phyloP scores from a whole-genome alignment of 2,113 vertebrate genomes.

The Triplophysa siluroides region DNA sequence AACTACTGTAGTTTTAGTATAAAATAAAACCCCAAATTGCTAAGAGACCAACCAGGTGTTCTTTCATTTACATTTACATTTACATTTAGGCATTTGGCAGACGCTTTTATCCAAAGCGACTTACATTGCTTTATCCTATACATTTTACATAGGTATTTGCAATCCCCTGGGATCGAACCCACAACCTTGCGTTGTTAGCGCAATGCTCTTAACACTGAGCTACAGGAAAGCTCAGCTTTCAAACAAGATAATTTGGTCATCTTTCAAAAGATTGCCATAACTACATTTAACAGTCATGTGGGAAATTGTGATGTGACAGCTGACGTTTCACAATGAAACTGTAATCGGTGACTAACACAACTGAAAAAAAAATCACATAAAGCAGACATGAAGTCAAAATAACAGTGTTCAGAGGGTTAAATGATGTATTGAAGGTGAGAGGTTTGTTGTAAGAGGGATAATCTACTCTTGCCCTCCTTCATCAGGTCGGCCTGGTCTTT shows the following conservation, averaged over 20 bases:
- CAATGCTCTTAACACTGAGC: too few relatives aligned
- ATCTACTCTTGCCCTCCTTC: background rate
- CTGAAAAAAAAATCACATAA: slow-evolving; percentile 4
- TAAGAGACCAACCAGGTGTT: background rate
- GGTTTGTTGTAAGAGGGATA: background rate
- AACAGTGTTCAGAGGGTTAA: background rate
- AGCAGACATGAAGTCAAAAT: slow-evolving; percentile 1
- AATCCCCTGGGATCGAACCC: too few relatives aligned
- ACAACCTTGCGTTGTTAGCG: too few relatives aligned
- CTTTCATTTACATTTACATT: too few relatives aligned
- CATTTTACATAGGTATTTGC: too few relatives aligned
- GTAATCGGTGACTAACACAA: background rate
- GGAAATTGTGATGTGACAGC: slow-evolving; percentile 7
- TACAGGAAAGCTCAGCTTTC: too few relatives aligned
- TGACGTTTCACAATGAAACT: background rate
- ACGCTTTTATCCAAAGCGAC: too few relatives aligned
- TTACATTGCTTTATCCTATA: too few relatives aligned
- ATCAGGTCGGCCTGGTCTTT: background rate
- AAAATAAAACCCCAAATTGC: slow-evolving; percentile 14
- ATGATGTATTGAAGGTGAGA: background rate
- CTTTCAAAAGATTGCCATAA: slow-evolving; percentile 1
- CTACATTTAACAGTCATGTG: background rate
- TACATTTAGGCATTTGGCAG: too few relatives aligned
- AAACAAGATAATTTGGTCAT: slow-evolving; percentile 1
- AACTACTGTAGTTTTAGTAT: slow-evolving; percentile 14